Percentiles rank a stretch among this genome's conserved stretches.
These are phyloP conservation scores for Chunga burmeisteri DNA, from an alignment of 2,113 vertebrate genomes.

Conservation along the genomic window DNA sequence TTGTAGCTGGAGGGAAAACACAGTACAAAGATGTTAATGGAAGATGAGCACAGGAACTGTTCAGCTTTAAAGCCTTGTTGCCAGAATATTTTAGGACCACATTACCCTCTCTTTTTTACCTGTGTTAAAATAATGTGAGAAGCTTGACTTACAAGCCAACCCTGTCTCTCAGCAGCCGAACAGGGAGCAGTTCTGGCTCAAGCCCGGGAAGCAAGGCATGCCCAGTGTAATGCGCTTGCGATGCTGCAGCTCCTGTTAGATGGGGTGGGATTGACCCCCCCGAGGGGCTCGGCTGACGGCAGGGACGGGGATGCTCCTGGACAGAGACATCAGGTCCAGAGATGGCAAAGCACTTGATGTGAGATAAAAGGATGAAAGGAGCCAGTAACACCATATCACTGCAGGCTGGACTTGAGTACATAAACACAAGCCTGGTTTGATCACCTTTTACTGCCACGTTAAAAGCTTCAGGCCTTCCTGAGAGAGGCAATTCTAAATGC, in stretches of 20 bases:
- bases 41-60: neutral
- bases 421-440: neutral
- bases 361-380: neutral
- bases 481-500: neutral
- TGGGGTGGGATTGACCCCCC: neutral
- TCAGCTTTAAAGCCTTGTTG: neutral
- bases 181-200: neutral
- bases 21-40: neutral
- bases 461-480: neutral
- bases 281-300: accelerated
- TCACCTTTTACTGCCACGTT: neutral
- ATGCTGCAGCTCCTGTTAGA: neutral
- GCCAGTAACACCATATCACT: neutral
- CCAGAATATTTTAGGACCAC: neutral
- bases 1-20: neutral
- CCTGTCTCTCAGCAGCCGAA: neutral
- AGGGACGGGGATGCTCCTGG: neutral
- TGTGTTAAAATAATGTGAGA: neutral
- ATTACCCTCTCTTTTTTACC: neutral
- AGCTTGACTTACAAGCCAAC: neutral
- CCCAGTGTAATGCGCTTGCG: accelerated
- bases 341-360: accelerated
- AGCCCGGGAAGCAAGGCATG: accelerated
- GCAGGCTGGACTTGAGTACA: neutral
- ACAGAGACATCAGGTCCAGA: neutral